A percentile compares a stretch with the other conserved stretches of the same genome.
Evolutionary conservation across 2,888 invertebrate genomes (phyloP).

Genomic region (Cyclophora punctaria): DNA sequence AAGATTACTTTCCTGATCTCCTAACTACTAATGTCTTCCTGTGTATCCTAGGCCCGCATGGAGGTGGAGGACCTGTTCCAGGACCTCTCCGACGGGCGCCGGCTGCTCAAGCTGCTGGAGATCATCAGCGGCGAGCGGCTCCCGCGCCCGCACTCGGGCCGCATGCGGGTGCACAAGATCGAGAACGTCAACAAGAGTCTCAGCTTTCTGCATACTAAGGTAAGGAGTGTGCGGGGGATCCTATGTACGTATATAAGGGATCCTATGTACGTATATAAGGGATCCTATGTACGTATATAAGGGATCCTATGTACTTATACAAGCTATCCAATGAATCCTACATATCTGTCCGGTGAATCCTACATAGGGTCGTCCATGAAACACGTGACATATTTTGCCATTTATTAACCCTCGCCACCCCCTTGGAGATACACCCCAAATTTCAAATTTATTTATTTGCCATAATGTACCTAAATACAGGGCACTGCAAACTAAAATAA

Average conservation of each 20-base stretch:
- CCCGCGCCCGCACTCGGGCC: conserved; percentile 96
- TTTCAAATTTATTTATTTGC: no score
- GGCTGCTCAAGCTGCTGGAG: conserved; percentile 86
- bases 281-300: background rate
- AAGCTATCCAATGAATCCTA: no score
- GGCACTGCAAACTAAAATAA: no score
- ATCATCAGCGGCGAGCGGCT: conserved; percentile 99
- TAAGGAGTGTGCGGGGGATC: conserved; percentile 26
- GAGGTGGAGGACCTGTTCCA: conserved; percentile 98
- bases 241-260: background rate
- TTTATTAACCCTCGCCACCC: no score
- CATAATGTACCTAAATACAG: no score
- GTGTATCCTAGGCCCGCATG: conserved; percentile 88
- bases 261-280: background rate
- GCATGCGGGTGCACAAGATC: conserved; percentile 98
- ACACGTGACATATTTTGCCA: no score
- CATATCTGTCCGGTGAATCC: no score
- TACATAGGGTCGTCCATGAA: no score
- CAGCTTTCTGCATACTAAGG: conserved; percentile 96
- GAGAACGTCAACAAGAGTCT: conserved; percentile 99
- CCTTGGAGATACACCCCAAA: no score
- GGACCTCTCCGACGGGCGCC: conserved; percentile 96
- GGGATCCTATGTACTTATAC: background rate
- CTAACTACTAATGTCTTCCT: background rate
- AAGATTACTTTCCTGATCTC: no score